Conservation (phyloP, 2,113 vertebrate genomes). For the Ammodramus savannarum region DNA sequence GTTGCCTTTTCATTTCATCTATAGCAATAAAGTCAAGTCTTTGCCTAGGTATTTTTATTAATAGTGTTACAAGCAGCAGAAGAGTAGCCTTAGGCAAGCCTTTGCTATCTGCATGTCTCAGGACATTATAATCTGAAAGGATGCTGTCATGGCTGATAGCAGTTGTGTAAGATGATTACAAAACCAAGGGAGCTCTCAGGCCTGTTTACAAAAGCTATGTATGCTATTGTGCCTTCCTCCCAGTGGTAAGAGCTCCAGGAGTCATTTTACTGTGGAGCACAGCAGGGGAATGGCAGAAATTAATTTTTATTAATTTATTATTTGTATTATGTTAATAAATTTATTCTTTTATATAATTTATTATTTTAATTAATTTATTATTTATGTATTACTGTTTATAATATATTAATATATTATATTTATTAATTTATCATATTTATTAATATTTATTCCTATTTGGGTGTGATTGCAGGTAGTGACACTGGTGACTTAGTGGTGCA, state of each 20-base stretch:
- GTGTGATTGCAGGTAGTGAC: background rate
- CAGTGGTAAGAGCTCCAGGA: background rate
- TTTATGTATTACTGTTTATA: no score
- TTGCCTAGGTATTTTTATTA: conserved; percentile 31
- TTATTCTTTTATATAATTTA: background rate
- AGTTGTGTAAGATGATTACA: background rate
- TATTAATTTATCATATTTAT: background rate
- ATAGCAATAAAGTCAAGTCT: background rate
- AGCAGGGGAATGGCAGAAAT: background rate
- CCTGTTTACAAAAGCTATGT: background rate
- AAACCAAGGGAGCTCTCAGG: conserved; percentile 3
- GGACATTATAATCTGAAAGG: conserved; percentile 24
- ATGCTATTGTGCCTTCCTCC: background rate
- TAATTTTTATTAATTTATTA: background rate
- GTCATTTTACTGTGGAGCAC: background rate
- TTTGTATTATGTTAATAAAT: background rate
- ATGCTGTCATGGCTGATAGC: conserved; percentile 27
- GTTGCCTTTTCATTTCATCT: conserved; percentile 24
- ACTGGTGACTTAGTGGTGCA: background rate
- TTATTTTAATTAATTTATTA: no score
- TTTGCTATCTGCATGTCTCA: conserved; percentile 29
- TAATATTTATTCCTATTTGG: background rate
- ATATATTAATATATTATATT: no score
- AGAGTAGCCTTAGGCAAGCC: conserved; percentile 23
- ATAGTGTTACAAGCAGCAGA: conserved; percentile 46